Evolutionary conservation across 2,797 vertebrate genomes (phyloP).

Genomic region (Propithecus deckenii): DNA sequence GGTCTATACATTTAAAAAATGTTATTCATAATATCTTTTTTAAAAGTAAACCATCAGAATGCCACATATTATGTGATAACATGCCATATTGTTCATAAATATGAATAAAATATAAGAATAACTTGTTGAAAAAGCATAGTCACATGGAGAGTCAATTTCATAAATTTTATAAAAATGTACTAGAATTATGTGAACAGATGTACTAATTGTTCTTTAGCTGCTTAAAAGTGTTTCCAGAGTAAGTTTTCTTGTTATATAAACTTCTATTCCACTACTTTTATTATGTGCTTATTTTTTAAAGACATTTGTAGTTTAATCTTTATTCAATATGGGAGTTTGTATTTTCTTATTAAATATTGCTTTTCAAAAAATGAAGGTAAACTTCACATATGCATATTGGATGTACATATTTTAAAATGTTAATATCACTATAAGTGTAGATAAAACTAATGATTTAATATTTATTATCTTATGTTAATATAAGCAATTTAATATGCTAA

Average conservation of each 20-base stretch:
- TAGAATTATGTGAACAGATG: not conserved
- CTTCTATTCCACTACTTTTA: not conserved
- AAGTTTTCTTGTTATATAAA: conserved; percentile 25
- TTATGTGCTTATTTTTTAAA: not conserved
- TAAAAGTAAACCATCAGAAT: not conserved
- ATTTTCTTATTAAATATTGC: not conserved
- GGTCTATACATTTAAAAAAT: not conserved
- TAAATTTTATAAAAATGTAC: not conserved
- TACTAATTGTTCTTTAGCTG: conserved; percentile 19
- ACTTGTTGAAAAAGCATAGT: conserved; percentile 16
- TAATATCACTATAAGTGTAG: not conserved
- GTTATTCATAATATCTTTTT: not conserved
- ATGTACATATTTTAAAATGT: not conserved
- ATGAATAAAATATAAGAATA: conserved; percentile 48
- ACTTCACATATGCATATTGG: not conserved
- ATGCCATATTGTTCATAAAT: not conserved
- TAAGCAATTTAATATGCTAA: not conserved
- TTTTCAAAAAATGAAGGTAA: not conserved
- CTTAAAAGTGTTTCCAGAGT: conserved; percentile 11
- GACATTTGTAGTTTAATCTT: not conserved
- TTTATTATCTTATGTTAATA: not conserved
- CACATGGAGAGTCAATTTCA: conserved; percentile 6
- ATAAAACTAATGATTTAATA: not conserved
- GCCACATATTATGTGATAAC: not conserved
- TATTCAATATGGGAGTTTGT: not conserved